These are phyloP conservation scores for Elymnias hypermnestra DNA, from an alignment of 1,140 invertebrate species.

Conservation along the genomic window DNA sequence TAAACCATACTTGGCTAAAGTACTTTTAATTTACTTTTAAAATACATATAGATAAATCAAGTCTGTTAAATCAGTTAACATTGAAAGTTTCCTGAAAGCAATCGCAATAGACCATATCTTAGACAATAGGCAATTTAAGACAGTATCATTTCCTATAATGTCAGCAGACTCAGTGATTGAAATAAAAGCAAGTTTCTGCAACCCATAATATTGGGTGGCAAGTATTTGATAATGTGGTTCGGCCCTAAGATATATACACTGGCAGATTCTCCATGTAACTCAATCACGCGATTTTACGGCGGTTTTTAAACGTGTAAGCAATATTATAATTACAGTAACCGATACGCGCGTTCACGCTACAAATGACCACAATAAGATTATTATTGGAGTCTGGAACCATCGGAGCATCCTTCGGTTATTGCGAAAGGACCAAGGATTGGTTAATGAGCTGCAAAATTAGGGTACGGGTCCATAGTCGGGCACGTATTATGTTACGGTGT, in stretches of 20 bases:
- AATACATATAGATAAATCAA: too few relatives aligned
- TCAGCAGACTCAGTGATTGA: too few relatives aligned
- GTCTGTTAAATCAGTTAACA: too few relatives aligned
- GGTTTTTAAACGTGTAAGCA: conserved; percentile 29
- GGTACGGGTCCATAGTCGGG: conserved; percentile 39
- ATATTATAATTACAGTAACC: conserved; percentile 48
- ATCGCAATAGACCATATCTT: too few relatives aligned
- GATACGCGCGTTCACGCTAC: conserved; percentile 38
- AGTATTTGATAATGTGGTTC: background rate
- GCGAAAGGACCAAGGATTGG: conserved; percentile 48
- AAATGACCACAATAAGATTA: conserved; percentile 40
- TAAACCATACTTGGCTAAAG: too few relatives aligned
- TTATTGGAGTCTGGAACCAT: conserved; percentile 17
- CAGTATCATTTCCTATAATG: too few relatives aligned
- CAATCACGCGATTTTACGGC: conserved; percentile 19
- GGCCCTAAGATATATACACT: background rate
- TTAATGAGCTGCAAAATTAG: conserved; percentile 68
- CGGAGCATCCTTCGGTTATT: conserved; percentile 31
- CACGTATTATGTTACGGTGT: conserved; percentile 46
- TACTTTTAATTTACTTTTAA: too few relatives aligned
- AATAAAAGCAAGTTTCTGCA: background rate
- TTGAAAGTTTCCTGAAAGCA: too few relatives aligned
- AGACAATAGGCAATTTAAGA: too few relatives aligned
- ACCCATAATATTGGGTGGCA: too few relatives aligned
- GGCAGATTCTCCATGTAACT: conserved; percentile 17